These are phyloP conservation scores for Drosophila mulleri DNA, from an alignment of 2,888 invertebrate genomes.

Conservation along the genomic window DNA sequence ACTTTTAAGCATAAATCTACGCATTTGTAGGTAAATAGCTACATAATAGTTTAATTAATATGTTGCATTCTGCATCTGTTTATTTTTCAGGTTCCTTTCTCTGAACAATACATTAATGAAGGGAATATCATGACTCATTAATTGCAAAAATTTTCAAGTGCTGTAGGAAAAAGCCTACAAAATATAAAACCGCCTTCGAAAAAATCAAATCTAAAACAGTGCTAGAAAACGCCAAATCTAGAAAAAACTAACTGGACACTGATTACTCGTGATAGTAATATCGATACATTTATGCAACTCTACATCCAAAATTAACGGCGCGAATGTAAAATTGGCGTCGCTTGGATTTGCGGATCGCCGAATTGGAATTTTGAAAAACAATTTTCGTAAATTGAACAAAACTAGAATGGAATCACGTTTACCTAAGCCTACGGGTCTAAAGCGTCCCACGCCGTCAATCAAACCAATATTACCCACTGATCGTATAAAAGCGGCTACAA, in stretches of 20 bases:
- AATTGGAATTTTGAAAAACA: slow-evolving; percentile 4
- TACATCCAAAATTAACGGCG: slow-evolving; percentile 70
- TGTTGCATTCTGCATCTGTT: background rate
- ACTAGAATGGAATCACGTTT: slow-evolving; percentile 86
- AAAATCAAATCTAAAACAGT: slow-evolving; percentile 11
- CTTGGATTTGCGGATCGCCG: slow-evolving; percentile 39
- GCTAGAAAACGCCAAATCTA: background rate
- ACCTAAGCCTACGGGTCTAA: slow-evolving; percentile 84
- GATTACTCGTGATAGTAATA: slow-evolving; percentile 5
- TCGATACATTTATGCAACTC: slow-evolving; percentile 30
- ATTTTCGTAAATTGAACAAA: background rate
- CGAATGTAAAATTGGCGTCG: slow-evolving; percentile 57
- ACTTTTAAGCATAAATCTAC: background rate
- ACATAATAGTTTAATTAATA: background rate
- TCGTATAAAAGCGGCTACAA: slow-evolving; percentile 73
- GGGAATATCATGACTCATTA: background rate
- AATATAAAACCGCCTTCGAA: background rate
- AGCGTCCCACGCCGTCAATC: slow-evolving; percentile 67
- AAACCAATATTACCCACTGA: slow-evolving; percentile 82
- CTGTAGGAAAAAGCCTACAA: background rate
- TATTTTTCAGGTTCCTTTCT: background rate
- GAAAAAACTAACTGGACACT: background rate
- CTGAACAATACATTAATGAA: background rate
- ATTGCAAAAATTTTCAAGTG: background rate
- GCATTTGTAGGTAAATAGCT: background rate